Conservation (phyloP, 2,113 vertebrate genomes). For the Pollimyrus isidori region DNA sequence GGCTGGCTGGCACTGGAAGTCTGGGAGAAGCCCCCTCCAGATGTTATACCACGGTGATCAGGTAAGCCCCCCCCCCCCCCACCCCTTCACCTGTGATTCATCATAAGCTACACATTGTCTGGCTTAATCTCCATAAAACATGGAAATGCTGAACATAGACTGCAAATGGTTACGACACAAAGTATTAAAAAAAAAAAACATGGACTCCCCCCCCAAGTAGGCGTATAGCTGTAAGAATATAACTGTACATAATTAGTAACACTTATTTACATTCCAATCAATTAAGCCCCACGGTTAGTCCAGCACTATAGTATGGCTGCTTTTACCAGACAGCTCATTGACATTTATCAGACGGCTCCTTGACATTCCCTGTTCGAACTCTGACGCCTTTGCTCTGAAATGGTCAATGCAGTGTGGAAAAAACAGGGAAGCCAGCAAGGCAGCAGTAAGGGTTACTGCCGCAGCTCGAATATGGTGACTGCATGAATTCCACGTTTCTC, state of each 20-base stretch:
- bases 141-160: neutral
- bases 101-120: neutral
- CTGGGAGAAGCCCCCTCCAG: conserved; percentile 74
- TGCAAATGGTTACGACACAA: neutral
- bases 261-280: neutral
- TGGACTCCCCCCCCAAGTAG: neutral
- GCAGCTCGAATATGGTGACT: neutral
- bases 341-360: neutral
- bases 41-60: conserved; percentile 71
- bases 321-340: neutral
- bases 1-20: conserved; percentile 60
- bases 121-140: neutral
- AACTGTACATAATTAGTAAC: neutral
- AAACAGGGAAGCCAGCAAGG: neutral
- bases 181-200: neutral
- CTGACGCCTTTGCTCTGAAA: neutral
- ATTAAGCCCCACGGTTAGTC: neutral
- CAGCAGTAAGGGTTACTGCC: neutral
- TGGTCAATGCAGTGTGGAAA: neutral
- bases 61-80: conserved; percentile 57
- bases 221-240: neutral
- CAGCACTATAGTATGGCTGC: neutral
- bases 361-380: neutral
- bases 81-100: neutral
- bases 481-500: neutral